Conservation (phyloP, 2,888 invertebrate genomes). For the Chalcosyrphus nemorum region DNA sequence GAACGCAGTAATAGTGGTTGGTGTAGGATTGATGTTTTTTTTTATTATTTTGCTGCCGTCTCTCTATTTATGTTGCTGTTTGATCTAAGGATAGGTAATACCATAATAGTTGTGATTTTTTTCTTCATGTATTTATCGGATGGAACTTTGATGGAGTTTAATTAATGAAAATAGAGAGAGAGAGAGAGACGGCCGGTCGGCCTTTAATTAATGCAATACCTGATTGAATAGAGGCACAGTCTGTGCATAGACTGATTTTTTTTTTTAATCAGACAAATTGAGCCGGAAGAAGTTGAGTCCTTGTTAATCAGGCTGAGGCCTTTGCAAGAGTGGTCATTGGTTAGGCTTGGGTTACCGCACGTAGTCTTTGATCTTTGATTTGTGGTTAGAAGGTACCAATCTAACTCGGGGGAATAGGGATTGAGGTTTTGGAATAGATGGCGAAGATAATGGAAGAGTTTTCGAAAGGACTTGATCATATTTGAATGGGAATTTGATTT, state of each 20-base stretch:
- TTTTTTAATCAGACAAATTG: slow-evolving; percentile 43
- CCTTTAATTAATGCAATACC: slow-evolving; percentile 39
- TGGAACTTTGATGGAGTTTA: slow-evolving; percentile 36
- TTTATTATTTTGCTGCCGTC: too few species aligned
- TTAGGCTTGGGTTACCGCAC: not conserved
- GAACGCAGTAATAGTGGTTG: slow-evolving; percentile 57
- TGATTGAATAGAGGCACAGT: slow-evolving; percentile 31
- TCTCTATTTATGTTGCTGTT: slow-evolving; percentile 7
- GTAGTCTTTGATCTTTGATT: too few species aligned
- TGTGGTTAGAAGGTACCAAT: too few species aligned
- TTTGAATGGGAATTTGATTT: too few species aligned
- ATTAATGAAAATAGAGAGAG: slow-evolving; percentile 42
- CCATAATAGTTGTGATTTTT: slow-evolving; percentile 23
- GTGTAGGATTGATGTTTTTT: slow-evolving; percentile 37
- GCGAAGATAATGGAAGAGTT: too few species aligned
- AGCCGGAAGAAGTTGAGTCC: not conserved
- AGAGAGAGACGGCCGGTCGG: not conserved
- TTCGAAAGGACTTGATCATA: too few species aligned
- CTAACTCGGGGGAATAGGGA: too few species aligned
- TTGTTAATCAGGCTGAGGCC: not conserved
- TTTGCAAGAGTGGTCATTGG: not conserved
- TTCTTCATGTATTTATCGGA: slow-evolving; percentile 10
- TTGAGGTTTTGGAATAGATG: too few species aligned
- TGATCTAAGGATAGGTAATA: slow-evolving; percentile 34
- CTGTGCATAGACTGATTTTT: slow-evolving; percentile 7